Conservation (phyloP, 2,113 vertebrate genomes). For the Indri indri region DNA sequence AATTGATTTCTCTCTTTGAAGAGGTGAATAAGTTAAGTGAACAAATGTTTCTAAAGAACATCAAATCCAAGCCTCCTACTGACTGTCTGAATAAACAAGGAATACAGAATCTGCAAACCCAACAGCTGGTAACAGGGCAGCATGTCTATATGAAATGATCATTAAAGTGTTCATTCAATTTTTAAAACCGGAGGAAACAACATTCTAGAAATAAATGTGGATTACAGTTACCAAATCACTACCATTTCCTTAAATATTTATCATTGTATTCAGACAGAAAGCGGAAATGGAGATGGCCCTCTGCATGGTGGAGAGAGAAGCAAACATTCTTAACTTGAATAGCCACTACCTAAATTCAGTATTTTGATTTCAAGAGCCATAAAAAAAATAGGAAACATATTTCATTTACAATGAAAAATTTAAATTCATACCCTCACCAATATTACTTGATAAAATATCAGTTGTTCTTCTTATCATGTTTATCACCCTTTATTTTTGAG, state of each 20-base stretch:
- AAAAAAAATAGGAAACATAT: background rate
- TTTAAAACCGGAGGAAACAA: background rate
- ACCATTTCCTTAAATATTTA: background rate
- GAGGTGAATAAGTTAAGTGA: background rate
- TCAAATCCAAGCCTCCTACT: constrained; percentile 1
- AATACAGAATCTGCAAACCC: background rate
- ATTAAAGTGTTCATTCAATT: constrained; percentile 12
- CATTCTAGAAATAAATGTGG: background rate
- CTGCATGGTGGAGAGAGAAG: background rate
- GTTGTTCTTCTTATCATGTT: background rate
- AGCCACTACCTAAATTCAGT: background rate
- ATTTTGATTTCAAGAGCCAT: background rate
- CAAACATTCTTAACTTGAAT: background rate
- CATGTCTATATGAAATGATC: background rate
- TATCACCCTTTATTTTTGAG: background rate
- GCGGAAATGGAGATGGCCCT: background rate
- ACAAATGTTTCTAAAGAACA: constrained; percentile 36
- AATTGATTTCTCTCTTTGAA: constrained; percentile 52
- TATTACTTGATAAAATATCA: background rate
- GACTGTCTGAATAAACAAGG: constrained; percentile 34
- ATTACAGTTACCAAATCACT: background rate
- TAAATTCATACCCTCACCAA: background rate
- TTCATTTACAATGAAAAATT: background rate
- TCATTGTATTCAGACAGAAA: background rate
- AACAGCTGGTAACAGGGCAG: background rate